A percentile compares a stretch with the other conserved stretches of the same genome.
Conservation (phyloP, 2,888 invertebrate species). For the Zhuqinia jingwanae region DNA sequence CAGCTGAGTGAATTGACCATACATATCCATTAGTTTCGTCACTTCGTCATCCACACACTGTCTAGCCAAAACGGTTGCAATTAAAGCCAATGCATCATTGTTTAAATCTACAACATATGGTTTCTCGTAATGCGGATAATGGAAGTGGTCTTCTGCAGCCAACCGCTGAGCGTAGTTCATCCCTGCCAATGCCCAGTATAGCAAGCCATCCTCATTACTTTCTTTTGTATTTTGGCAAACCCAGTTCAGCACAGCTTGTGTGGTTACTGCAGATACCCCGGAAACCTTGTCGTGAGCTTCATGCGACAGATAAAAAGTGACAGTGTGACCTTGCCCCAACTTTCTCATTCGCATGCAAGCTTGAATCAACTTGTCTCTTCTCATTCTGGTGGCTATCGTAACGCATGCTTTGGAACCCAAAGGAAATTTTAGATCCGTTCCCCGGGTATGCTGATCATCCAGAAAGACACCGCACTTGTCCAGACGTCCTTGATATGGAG, state of each 20-base stretch:
- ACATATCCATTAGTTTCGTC: slow-evolving; percentile 54
- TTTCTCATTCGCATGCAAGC: slow-evolving; percentile 74
- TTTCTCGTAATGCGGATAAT: slow-evolving; percentile 1
- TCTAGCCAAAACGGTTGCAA: slow-evolving; percentile 3
- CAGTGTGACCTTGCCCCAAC: slow-evolving; percentile 67
- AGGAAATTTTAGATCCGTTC: slow-evolving; percentile 75
- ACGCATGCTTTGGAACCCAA: slow-evolving; percentile 57
- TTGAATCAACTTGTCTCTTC: slow-evolving; percentile 74
- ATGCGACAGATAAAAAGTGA: slow-evolving; percentile 68
- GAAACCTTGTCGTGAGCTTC: slow-evolving; percentile 67
- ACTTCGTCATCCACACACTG: slow-evolving; percentile 63
- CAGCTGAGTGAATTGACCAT: slow-evolving; percentile 25
- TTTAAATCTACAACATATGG: not conserved
- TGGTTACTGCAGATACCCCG: not conserved
- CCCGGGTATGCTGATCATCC: slow-evolving; percentile 75
- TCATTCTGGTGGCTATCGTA: slow-evolving; percentile 68
- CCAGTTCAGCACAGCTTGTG: slow-evolving; percentile 70
- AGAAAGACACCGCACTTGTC: slow-evolving; percentile 66
- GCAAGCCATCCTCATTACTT: slow-evolving; percentile 66
- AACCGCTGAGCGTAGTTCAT: slow-evolving; percentile 62
- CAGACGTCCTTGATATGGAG: slow-evolving; percentile 39
- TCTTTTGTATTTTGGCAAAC: slow-evolving; percentile 56
- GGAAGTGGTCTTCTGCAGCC: slow-evolving; percentile 52
- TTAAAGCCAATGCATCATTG: too few species aligned
- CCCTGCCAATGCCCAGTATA: slow-evolving; percentile 68